These are phyloP conservation scores for Chlamydotis undulata DNA, from an alignment of 2,113 vertebrate species.

Conservation along the genomic window DNA sequence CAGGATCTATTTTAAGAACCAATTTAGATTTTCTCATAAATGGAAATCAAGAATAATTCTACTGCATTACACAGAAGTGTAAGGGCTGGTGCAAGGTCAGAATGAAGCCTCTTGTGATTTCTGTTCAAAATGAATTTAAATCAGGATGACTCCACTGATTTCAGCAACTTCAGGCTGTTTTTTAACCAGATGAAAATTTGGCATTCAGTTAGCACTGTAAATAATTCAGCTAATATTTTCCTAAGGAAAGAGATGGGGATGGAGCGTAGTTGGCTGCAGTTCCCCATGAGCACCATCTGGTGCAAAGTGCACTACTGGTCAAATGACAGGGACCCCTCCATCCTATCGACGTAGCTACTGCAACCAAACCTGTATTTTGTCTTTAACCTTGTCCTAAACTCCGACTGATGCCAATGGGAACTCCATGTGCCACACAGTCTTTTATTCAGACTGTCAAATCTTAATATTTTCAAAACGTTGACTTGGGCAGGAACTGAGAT, in stretches of 20 bases:
- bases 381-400: conserved; percentile 34
- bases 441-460: background rate
- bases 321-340: background rate
- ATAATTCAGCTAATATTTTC: conserved; percentile 26
- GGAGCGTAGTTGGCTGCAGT: background rate
- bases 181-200: conserved; percentile 10
- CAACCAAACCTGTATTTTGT: background rate
- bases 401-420: background rate
- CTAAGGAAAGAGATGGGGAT: background rate
- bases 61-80: conserved; percentile 45
- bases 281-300: background rate
- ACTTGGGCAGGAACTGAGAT: background rate
- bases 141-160: conserved; percentile 58
- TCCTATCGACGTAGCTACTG: background rate
- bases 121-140: conserved; percentile 63
- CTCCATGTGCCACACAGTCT: background rate
- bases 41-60: conserved; percentile 64
- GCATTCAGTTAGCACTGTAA: background rate
- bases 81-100: conserved; percentile 59
- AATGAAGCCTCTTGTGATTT: conserved; percentile 58
- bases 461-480: background rate
- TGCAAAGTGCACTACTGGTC: background rate
- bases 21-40: conserved; percentile 66
- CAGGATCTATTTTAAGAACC: conserved; percentile 57
- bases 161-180: conserved; percentile 33